Evolutionary conservation across 2,888 invertebrate genomes (phyloP).

Genomic region (Coenonympha arcania): DNA sequence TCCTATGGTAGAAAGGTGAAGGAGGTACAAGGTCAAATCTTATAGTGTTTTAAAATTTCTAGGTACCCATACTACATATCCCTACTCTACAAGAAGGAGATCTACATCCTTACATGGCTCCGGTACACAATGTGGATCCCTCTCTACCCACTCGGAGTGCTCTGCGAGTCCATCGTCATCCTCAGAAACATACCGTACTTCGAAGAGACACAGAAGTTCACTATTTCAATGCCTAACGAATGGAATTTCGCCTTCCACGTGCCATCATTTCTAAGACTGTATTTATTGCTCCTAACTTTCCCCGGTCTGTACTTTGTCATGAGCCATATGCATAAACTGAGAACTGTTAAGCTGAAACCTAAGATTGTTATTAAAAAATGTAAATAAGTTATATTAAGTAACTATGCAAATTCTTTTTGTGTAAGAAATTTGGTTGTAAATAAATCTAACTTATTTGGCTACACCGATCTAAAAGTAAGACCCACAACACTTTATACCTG

Average conservation of each 20-base stretch:
- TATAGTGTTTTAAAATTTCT: too few species aligned
- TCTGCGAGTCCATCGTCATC: conserved; percentile 88
- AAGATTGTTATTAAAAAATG: conserved; percentile 63
- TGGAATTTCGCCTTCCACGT: conserved; percentile 92
- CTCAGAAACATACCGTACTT: conserved; percentile 90
- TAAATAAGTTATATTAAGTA: conserved; percentile 38
- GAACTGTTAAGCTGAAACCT: conserved; percentile 78
- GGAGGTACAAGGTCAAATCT: too few species aligned
- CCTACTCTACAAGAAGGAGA: conserved; percentile 82
- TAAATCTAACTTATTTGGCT: too few species aligned
- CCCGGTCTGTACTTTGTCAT: conserved; percentile 85
- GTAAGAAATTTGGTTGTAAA: too few species aligned
- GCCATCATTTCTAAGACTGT: conserved; percentile 83
- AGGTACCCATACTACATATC: conserved; percentile 96
- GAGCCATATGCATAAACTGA: conserved; percentile 86
- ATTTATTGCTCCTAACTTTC: conserved; percentile 82
- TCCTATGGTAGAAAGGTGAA: too few species aligned
- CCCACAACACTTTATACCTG: too few species aligned
- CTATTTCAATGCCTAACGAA: conserved; percentile 84
- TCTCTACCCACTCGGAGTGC: conserved; percentile 90
- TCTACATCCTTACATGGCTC: conserved; percentile 88
- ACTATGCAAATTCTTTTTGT: too few species aligned
- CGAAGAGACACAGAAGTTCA: conserved; percentile 85
- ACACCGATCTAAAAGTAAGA: too few species aligned
- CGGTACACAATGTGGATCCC: conserved; percentile 96